phyloP scores from a whole-genome alignment of 2,797 vertebrate species.

The Bovichtus diacanthus region DNA sequence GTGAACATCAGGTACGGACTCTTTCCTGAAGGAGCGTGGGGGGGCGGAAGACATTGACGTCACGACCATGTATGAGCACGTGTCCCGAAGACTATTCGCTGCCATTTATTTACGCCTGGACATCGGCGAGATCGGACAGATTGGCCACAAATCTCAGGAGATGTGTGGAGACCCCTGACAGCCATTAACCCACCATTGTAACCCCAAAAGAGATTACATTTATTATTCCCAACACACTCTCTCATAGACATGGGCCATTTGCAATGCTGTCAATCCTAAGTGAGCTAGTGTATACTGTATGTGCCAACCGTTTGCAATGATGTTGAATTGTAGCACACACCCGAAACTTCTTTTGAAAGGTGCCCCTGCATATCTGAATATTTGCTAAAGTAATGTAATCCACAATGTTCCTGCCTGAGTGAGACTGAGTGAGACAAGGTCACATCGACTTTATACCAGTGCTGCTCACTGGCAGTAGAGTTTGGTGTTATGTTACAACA shows the following conservation, averaged over 20 bases:
- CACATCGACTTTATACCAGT: constrained; percentile 10
- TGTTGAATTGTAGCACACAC: not conserved
- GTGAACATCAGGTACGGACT: constrained; percentile 97
- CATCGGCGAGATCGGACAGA: not conserved
- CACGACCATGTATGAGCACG: not conserved
- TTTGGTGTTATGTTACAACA: constrained; percentile 4
- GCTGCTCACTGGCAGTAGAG: not conserved
- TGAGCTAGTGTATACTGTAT: not conserved
- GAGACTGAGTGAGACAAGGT: constrained; percentile 18
- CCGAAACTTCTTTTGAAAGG: not conserved
- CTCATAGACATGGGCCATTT: constrained; percentile 1
- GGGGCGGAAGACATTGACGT: constrained; percentile 4
- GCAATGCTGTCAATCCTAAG: constrained; percentile 1
- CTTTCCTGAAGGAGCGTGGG: constrained; percentile 84
- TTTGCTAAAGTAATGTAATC: not conserved
- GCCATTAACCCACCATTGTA: constrained; percentile 10
- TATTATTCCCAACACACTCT: constrained; percentile 6
- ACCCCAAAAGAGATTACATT: not conserved
- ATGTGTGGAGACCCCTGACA: not conserved
- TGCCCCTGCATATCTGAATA: constrained; percentile 2
- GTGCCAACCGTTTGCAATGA: constrained; percentile 8
- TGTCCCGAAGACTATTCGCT: not conserved
- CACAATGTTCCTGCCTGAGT: not conserved
- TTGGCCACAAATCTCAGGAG: not conserved
- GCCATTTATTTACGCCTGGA: constrained; percentile 23